Evolutionary conservation across 2,113 vertebrate genomes (phyloP).

Genomic region (Uria lomvia): DNA sequence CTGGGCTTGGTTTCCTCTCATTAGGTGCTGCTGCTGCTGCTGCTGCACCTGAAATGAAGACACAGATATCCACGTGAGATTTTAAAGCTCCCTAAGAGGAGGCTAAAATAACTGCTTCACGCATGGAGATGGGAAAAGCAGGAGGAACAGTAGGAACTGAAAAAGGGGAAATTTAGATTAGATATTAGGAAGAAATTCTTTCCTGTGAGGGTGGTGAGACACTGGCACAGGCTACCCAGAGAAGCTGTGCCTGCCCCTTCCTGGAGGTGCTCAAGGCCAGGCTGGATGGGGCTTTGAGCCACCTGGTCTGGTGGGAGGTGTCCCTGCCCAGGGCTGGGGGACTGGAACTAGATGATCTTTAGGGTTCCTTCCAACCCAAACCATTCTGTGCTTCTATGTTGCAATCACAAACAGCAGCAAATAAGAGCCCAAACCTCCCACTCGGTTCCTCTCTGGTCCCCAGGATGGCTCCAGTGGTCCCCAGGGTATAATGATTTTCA

Average conservation of each 20-base stretch:
- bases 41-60: conserved; percentile 10
- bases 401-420: neutral
- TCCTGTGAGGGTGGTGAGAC: too few relatives aligned
- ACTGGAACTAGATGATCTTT: too few relatives aligned
- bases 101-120: neutral
- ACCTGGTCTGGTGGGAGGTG: too few relatives aligned
- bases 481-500: neutral
- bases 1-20: conserved; percentile 64
- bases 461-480: neutral
- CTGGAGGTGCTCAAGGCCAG: too few relatives aligned
- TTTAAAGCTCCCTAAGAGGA: neutral
- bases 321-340: too few relatives aligned
- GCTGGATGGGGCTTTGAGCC: too few relatives aligned
- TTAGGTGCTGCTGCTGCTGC: conserved; percentile 66
- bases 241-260: too few relatives aligned
- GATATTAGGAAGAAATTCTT: too few relatives aligned
- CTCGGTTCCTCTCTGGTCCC: neutral
- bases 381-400: too few relatives aligned
- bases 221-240: too few relatives aligned
- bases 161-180: too few relatives aligned
- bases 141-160: neutral
- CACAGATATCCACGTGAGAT: rapidly evolving
- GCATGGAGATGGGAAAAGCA: neutral
- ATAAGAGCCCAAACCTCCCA: neutral
- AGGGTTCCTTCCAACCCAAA: too few relatives aligned